Conservation (phyloP, 1,140 invertebrate species). For the Coelopa frigida region DNA sequence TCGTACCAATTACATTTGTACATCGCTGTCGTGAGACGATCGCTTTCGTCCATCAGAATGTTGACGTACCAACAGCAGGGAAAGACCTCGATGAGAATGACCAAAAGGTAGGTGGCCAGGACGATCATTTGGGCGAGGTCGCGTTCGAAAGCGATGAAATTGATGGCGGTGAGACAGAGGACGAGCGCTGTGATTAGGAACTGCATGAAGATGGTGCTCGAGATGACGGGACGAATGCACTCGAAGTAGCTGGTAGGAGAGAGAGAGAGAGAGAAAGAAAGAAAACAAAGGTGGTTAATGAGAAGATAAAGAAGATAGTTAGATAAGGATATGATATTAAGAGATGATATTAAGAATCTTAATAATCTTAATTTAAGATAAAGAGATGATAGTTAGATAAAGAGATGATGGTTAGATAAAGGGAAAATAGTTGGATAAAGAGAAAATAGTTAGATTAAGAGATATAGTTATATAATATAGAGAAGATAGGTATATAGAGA, state of each 20-base stretch:
- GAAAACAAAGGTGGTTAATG: background rate
- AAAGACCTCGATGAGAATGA: constrained; percentile 7
- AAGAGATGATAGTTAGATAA: no score
- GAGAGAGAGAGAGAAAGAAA: background rate
- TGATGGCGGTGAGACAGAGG: constrained; percentile 11
- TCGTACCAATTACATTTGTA: constrained; percentile 13
- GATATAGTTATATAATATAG: no score
- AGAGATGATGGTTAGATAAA: no score
- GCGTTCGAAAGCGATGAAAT: constrained; percentile 8
- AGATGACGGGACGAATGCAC: constrained; percentile 9
- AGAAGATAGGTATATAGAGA: no score
- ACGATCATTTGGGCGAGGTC: constrained; percentile 8
- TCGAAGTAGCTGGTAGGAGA: constrained; percentile 9
- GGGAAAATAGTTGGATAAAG: no score
- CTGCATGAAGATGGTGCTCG: constrained; percentile 11
- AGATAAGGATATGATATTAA: no score
- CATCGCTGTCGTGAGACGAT: constrained; percentile 10
- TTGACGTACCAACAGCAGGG: constrained; percentile 14
- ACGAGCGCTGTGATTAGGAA: constrained; percentile 12
- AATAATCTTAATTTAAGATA: no score
- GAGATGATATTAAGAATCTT: no score
- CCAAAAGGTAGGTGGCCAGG: constrained; percentile 2
- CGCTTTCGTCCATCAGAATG: constrained; percentile 6
- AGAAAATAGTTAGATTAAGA: no score
- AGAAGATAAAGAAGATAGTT: no score